phyloP scores from a whole-genome alignment of 2,888 invertebrate species.

The Stenodema calcarata region DNA sequence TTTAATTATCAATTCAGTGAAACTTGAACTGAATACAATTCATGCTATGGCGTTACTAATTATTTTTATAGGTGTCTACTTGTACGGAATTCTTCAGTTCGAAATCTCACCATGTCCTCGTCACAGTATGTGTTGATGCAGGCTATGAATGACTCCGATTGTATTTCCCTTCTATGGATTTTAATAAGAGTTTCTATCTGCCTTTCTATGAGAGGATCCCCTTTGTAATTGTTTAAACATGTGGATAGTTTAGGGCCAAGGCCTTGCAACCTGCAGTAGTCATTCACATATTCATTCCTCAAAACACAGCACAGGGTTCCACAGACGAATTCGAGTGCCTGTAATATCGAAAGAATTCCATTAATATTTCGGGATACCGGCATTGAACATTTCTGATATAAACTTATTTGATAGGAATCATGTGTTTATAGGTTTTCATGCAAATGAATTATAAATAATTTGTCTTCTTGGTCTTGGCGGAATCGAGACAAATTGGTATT shows the following conservation, averaged over 20 bases:
- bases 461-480: no score
- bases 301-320: constrained; percentile 66
- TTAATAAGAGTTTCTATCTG: constrained; percentile 54
- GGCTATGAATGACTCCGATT: constrained; percentile 32
- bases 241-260: constrained; percentile 57
- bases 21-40: no score
- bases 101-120: constrained; percentile 56
- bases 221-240: constrained; percentile 37
- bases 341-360: neutral
- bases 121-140: constrained; percentile 49
- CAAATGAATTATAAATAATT: no score
- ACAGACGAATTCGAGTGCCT: constrained; percentile 63
- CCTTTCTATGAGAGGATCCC: constrained; percentile 47
- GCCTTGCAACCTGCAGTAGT: constrained; percentile 64
- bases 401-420: no score
- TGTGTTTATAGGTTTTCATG: no score
- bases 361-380: no score
- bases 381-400: no score
- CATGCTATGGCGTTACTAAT: no score
- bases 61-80: no score
- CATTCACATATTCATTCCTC: constrained; percentile 63
- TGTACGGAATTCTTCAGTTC: no score
- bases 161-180: constrained; percentile 53
- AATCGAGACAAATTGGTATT: no score
- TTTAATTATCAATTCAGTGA: no score